A percentile compares a stretch with the other conserved stretches of the same genome.
Conservation (phyloP, 1,140 invertebrate species). For the Drosophila sulfurigaster region DNA sequence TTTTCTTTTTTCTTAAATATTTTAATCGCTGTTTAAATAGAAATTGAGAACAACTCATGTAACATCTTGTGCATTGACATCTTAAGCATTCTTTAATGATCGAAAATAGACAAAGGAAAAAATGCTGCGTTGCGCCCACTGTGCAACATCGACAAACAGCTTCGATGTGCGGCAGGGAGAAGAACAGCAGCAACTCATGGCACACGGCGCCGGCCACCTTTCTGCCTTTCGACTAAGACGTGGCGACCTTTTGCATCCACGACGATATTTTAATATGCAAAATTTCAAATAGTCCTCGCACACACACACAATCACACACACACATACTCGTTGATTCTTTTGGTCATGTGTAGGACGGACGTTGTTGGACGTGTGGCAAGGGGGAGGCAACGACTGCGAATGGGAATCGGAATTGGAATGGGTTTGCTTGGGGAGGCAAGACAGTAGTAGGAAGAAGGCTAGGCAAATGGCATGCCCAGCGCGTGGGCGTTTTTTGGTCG, state of each 20-base stretch:
- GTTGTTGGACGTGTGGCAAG: constrained; percentile 26
- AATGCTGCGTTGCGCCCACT: constrained; percentile 13
- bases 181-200: constrained; percentile 32
- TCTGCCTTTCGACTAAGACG: constrained; percentile 51
- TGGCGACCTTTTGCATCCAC: constrained; percentile 77
- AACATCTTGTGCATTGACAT: too few relatives aligned
- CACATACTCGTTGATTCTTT: constrained; percentile 54
- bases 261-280: constrained; percentile 83
- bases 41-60: too few relatives aligned
- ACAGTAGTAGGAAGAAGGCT: constrained; percentile 42
- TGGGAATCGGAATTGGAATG: not conserved
- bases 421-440: not conserved
- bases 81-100: too few relatives aligned
- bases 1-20: too few relatives aligned
- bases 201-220: constrained; percentile 57
- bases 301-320: constrained; percentile 25
- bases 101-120: too few relatives aligned
- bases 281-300: constrained; percentile 72
- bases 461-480: constrained; percentile 44
- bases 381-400: constrained; percentile 5
- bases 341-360: constrained; percentile 68
- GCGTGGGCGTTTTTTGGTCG: constrained; percentile 57
- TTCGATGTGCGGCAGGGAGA: constrained; percentile 13
- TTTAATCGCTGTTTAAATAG: too few relatives aligned
- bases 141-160: constrained; percentile 18